Evolutionary conservation across 2,888 invertebrate species (phyloP), one percentile per base, ranked within the genome.

Genomic region (Minunthozetes semirufus): DNA sequence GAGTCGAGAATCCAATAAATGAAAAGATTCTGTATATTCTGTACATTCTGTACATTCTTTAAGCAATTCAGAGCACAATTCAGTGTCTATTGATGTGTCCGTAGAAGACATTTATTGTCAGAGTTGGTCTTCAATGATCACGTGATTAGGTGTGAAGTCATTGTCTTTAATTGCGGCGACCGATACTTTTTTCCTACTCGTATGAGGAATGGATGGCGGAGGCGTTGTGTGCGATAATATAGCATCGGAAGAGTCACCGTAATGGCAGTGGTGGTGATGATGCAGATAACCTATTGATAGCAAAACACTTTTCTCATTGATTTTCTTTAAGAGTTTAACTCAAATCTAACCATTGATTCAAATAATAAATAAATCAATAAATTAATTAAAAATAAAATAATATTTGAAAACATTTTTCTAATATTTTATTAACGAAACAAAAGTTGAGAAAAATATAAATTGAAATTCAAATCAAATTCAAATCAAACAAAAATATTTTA

Each of bases 211-310:
- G 13, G 66, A 38, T n/a, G 66, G 66, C 66, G 66, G 66, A 38
- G 72, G 72, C 17, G 53, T 71, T 25, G 53, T 71, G n/a, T 71
- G 72, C 38, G 72, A 29, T 17, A 71, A 6, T 13, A 50, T 71
- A 71, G 72, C 72, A 22, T 71, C 72, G n/a, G 50, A 50, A n/a
- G 53, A 29, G 22, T 59, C 75, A 5, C 77, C 77, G 63, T 78
- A 77, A 48, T 77, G 77, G 74, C 78, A 78, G 66, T 78, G 78
- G 42, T 77, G 78, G 63, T 77, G 74, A 74, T 78, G 77, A 66
- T 78, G 78, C 63, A 66, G 38, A 66, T 66, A 66, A 66, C 66
- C 66, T 66, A 38, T 19, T 4, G 33, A 33, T 33, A 33, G 33
- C 5, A 33, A 4, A 33, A 33, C 33, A 33, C 4, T 33, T 33